phyloP scores from a whole-genome alignment of 2,888 invertebrate genomes.

The Asteroscopus sphinx region DNA sequence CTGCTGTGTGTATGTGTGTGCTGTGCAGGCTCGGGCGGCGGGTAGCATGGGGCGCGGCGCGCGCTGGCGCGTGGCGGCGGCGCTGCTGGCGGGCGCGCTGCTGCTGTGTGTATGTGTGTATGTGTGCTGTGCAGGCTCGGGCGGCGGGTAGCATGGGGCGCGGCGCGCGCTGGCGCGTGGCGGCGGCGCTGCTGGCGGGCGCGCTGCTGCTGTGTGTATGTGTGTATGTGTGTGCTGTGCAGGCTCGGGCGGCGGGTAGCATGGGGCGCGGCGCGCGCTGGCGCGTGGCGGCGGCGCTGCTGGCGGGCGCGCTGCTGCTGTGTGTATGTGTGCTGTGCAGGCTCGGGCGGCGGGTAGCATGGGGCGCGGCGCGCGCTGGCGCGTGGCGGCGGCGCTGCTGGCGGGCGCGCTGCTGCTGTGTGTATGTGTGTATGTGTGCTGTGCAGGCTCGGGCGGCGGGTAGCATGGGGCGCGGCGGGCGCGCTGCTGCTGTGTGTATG shows the following conservation, averaged over 20 bases:
- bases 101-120: too few species aligned
- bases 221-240: conserved; percentile 29
- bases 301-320: conserved; percentile 59
- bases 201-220: conserved; percentile 53
- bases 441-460: too few species aligned
- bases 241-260: conserved; percentile 47
- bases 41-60: too few species aligned
- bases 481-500: conserved; percentile 65
- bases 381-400: conserved; percentile 63
- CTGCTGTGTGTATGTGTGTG: too few species aligned
- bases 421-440: too few species aligned
- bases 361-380: conserved; percentile 65
- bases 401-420: conserved; percentile 62
- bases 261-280: conserved; percentile 65
- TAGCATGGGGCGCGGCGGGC: conserved; percentile 61
- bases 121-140: too few species aligned
- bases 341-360: conserved; percentile 51
- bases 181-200: conserved; percentile 65
- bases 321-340: conserved; percentile 49
- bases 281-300: conserved; percentile 63
- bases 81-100: too few species aligned
- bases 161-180: too few species aligned
- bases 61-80: too few species aligned
- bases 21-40: too few species aligned
- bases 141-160: conserved; percentile 59